Evolutionary conservation across 2,888 invertebrate genomes (phyloP).

Genomic region (Cantharis nigra): DNA sequence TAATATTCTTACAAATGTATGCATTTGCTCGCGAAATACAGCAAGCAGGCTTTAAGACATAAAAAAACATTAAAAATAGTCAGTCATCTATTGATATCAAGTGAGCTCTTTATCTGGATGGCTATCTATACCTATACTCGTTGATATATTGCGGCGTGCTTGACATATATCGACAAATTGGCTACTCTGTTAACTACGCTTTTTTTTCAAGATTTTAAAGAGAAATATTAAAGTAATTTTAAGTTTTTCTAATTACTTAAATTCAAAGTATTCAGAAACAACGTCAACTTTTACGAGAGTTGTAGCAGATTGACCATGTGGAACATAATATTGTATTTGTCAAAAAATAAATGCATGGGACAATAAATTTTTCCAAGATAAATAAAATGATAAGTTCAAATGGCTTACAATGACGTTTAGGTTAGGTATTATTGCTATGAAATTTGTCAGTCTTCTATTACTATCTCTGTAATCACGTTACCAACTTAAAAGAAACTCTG

Average conservation of each 20-base stretch:
- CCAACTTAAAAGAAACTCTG: no score
- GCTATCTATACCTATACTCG: neutral
- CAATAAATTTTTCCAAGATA: no score
- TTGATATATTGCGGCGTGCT: neutral
- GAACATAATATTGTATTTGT: no score
- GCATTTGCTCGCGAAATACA: neutral
- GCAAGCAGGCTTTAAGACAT: neutral
- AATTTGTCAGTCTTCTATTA: no score
- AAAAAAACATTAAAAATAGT: neutral
- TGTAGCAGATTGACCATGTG: no score
- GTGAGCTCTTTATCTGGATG: neutral
- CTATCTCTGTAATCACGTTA: no score
- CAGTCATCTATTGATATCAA: neutral
- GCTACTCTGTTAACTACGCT: neutral
- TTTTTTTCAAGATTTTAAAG: neutral
- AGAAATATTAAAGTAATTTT: neutral
- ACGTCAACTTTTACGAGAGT: no score
- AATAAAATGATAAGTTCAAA: no score
- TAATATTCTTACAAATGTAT: neutral
- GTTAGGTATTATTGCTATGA: neutral
- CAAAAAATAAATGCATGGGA: no score
- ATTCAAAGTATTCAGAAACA: neutral
- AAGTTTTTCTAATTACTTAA: neutral
- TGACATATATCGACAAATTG: neutral
- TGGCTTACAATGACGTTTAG: no score